phyloP scores from a whole-genome alignment of 2,797 vertebrate species.

The Iguana delicatissima region DNA sequence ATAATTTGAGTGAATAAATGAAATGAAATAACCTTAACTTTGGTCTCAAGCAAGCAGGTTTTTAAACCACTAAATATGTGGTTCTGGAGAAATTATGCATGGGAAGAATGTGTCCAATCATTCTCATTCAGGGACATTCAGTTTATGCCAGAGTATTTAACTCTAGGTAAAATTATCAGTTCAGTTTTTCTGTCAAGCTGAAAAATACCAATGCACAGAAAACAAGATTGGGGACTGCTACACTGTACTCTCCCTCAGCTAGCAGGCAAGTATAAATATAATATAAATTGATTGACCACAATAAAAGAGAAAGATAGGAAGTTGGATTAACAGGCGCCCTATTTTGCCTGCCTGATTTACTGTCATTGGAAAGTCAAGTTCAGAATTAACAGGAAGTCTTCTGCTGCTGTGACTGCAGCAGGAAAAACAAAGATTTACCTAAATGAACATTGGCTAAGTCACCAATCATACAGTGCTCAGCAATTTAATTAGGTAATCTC shows the following conservation, averaged over 20 bases:
- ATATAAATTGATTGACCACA: not conserved
- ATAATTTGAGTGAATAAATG: too few relatives aligned
- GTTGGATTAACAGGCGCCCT: not conserved
- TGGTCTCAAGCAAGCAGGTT: too few relatives aligned
- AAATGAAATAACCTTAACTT: too few relatives aligned
- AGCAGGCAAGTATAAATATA: not conserved
- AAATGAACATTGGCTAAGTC: conserved; percentile 69
- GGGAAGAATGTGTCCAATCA: not conserved
- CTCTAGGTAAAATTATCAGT: not conserved
- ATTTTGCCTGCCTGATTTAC: conserved; percentile 21
- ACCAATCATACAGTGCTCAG: conserved; percentile 63
- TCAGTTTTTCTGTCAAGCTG: not conserved
- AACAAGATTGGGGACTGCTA: not conserved
- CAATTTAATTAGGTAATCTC: conserved; percentile 71
- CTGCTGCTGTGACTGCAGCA: conserved; percentile 68
- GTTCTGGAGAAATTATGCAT: too few relatives aligned
- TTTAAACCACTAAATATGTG: too few relatives aligned
- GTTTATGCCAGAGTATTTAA: not conserved
- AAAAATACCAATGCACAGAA: not conserved
- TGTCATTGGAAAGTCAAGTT: conserved; percentile 35
- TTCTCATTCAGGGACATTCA: not conserved
- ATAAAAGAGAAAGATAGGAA: conserved; percentile 40
- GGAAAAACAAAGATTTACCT: conserved; percentile 73
- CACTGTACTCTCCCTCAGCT: not conserved
- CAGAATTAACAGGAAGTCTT: conserved; percentile 68